A percentile compares a stretch with the other conserved stretches of the same genome.
These are phyloP conservation scores for Semotilus atromaculatus DNA, from an alignment of 2,797 vertebrate species.

Conservation along the genomic window DNA sequence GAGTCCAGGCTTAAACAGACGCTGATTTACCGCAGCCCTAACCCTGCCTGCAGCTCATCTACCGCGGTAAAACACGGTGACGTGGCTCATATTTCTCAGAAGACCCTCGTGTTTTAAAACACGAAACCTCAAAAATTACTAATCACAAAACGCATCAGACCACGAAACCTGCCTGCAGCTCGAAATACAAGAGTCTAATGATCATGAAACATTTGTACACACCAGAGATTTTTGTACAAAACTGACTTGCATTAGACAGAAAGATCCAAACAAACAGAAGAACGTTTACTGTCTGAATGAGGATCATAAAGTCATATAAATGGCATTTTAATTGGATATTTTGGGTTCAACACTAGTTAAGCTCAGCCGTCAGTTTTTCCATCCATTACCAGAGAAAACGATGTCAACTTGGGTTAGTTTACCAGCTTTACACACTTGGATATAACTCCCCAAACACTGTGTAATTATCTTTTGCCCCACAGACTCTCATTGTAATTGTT, in stretches of 20 bases:
- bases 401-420: neutral
- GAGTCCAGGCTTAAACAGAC: constrained; percentile 65
- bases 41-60: constrained; percentile 70
- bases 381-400: neutral
- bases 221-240: neutral
- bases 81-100: constrained; percentile 61
- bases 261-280: neutral
- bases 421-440: neutral
- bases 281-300: neutral
- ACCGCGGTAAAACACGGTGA: constrained; percentile 71
- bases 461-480: neutral
- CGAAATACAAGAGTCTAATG: neutral
- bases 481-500: neutral
- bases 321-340: neutral
- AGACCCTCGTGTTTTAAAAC: constrained; percentile 21
- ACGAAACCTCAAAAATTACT: neutral
- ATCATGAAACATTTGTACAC: neutral
- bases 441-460: neutral
- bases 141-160: neutral
- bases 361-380: neutral
- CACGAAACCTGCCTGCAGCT: neutral
- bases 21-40: constrained; percentile 72
- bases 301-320: too few relatives aligned
- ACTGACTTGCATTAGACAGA: neutral
- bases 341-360: neutral